Conservation (phyloP, 2,888 invertebrate species). For the Conops quadrifasciatus region DNA sequence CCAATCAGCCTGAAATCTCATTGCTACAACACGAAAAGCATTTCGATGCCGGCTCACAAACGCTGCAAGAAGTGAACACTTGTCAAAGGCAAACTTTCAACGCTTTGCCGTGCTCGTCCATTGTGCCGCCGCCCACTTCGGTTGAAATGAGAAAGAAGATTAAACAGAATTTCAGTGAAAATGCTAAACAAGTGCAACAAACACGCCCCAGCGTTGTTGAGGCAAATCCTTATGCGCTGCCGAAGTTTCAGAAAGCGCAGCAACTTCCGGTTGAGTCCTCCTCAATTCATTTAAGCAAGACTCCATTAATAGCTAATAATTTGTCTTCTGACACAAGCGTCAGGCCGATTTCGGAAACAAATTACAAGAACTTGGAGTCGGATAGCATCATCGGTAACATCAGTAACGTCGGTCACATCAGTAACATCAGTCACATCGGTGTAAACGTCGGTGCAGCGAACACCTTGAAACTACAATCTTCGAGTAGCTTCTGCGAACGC, state of each 20-base stretch:
- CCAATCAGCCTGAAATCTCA: conserved; percentile 36
- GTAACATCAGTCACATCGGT: too few species aligned
- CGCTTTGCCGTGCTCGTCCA: not conserved
- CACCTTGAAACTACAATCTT: conserved; percentile 21
- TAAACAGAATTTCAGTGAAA: not conserved
- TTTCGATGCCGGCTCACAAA: not conserved
- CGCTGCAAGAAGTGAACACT: not conserved
- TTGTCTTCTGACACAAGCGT: conserved; percentile 53
- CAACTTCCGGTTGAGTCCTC: conserved; percentile 14
- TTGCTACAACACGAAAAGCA: conserved; percentile 21
- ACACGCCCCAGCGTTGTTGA: conserved; percentile 58
- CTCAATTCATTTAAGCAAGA: conserved; percentile 4
- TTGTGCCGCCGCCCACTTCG: conserved; percentile 4
- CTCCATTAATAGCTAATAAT: conserved; percentile 43
- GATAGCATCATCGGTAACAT: not conserved
- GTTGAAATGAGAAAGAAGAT: conserved; percentile 6
- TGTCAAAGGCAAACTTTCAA: not conserved
- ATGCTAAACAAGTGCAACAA: conserved; percentile 42
- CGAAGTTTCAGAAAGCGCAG: conserved; percentile 36
- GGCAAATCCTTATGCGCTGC: conserved; percentile 55
- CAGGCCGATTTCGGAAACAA: conserved; percentile 41
- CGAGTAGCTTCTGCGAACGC: conserved; percentile 40
- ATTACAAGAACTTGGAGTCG: not conserved
- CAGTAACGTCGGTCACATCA: too few species aligned
- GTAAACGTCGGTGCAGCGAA: not conserved